Evolutionary conservation across 2,888 invertebrate species (phyloP).

Genomic region (Adelognathus sp.): DNA sequence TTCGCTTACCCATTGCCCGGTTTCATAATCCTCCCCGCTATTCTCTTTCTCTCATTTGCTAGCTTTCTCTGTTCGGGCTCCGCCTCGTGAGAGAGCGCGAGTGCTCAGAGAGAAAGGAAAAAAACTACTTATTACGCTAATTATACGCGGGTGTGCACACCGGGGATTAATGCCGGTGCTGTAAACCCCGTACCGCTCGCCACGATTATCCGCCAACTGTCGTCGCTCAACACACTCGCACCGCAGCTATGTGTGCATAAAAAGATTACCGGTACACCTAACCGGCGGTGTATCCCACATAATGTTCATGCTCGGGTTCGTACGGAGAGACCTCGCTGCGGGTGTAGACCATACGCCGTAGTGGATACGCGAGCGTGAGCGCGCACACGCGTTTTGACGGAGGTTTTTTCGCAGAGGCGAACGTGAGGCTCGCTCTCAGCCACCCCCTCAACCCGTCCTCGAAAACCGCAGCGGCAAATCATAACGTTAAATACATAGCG

Average conservation of each 20-base stretch:
- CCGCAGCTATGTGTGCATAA: background rate
- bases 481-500: conserved; percentile 49
- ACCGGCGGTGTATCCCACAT: background rate
- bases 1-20: conserved; percentile 70
- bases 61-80: conserved; percentile 54
- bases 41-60: conserved; percentile 30
- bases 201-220: conserved; percentile 77
- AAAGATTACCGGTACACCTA: background rate
- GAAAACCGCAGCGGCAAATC: conserved; percentile 46
- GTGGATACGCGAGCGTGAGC: background rate
- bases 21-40: conserved; percentile 42
- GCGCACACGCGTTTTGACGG: conserved; percentile 31
- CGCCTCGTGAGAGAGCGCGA: conserved; percentile 68
- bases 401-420: conserved; percentile 43
- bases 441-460: background rate
- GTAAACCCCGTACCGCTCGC: conserved; percentile 64
- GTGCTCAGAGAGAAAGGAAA: conserved; percentile 28
- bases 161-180: conserved; percentile 57
- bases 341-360: background rate
- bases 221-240: conserved; percentile 56
- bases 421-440: conserved; percentile 13
- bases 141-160: conserved; percentile 75
- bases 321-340: background rate
- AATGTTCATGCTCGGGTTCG: background rate
- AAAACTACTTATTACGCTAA: conserved; percentile 80